phyloP scores from a whole-genome alignment of 1,140 invertebrate species.

The Achatina immaculata region DNA sequence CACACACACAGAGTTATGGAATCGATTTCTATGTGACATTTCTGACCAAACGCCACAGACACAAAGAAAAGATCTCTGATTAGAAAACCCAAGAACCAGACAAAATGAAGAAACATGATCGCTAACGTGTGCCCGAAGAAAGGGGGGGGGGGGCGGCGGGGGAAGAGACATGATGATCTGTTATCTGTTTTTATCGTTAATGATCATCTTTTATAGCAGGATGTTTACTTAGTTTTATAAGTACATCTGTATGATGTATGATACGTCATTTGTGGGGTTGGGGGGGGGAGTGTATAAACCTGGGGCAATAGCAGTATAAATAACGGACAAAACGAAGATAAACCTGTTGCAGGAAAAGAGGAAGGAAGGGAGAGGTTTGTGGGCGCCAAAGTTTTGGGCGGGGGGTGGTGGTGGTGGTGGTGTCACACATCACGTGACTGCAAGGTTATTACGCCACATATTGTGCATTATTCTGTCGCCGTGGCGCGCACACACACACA shows the following conservation, averaged over 20 bases:
- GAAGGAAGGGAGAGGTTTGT: neutral
- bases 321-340: too few relatives aligned
- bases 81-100: too few relatives aligned
- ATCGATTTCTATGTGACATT: too few relatives aligned
- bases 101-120: too few relatives aligned
- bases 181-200: neutral
- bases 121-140: neutral
- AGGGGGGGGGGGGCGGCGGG: slow-evolving; percentile 1
- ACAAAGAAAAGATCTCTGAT: too few relatives aligned
- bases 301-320: too few relatives aligned
- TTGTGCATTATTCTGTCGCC: neutral
- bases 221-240: neutral
- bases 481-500: neutral
- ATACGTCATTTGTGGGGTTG: neutral
- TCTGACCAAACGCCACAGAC: too few relatives aligned
- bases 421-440: neutral
- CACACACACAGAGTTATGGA: too few relatives aligned
- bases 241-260: neutral
- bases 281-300: neutral
- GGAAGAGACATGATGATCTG: neutral
- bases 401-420: neutral
- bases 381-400: neutral
- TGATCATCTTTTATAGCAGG: neutral
- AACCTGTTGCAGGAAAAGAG: neutral
- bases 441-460: neutral